Conservation (phyloP, 2,888 invertebrate species). For the Odontothrips loti region DNA sequence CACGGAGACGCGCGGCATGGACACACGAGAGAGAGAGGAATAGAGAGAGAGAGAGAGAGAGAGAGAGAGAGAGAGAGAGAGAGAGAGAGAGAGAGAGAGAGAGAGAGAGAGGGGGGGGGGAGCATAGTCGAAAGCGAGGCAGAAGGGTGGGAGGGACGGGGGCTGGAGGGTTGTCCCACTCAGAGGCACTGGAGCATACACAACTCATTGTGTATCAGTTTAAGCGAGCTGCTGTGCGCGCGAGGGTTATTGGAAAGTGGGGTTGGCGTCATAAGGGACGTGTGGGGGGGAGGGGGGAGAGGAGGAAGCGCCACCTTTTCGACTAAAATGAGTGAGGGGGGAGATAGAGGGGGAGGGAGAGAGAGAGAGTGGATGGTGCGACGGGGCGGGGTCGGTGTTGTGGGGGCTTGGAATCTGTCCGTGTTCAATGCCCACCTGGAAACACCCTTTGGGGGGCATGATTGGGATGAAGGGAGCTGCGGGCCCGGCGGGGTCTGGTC, state of each 20-base stretch:
- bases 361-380: no score
- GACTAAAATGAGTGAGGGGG: no score
- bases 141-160: not conserved
- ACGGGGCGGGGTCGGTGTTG: no score
- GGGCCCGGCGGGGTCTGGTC: no score
- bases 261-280: not conserved
- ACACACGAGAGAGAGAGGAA: not conserved
- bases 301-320: no score
- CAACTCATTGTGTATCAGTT: conserved; percentile 26
- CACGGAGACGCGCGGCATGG: no score
- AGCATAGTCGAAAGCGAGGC: not conserved
- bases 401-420: no score
- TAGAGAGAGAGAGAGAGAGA: not conserved
- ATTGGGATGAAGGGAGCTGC: no score
- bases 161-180: not conserved
- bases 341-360: no score
- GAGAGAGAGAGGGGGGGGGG: not conserved
- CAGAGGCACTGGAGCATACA: conserved; percentile 19
- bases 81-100: not conserved
- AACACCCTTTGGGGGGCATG: not conserved
- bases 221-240: conserved; percentile 4
- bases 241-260: conserved; percentile 17
- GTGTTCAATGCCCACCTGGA: not conserved
- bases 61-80: not conserved
- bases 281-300: no score